Percentiles rank a stretch among this genome's conserved stretches.
Evolutionary conservation across 2,888 invertebrate species (phyloP).

Genomic region (Aromia moschata): DNA sequence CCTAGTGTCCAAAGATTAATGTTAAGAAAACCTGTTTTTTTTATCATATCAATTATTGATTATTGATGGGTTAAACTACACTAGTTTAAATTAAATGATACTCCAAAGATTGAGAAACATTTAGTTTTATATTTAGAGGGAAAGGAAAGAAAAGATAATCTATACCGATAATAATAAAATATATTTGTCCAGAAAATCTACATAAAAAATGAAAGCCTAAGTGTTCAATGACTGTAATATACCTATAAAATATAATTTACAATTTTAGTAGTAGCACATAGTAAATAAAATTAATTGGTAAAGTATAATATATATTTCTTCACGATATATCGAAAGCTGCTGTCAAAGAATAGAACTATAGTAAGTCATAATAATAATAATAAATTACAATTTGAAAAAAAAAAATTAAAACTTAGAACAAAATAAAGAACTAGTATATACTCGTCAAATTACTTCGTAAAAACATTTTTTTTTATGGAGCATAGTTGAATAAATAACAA

Average conservation of each 20-base stretch:
- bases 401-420: conserved; percentile 29
- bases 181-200: conserved; percentile 57
- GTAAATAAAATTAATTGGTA: conserved; percentile 19
- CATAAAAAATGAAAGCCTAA: conserved; percentile 55
- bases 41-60: no score
- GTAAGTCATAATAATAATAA: conserved; percentile 35
- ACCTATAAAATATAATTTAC: conserved; percentile 44
- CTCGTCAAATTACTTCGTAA: conserved; percentile 48
- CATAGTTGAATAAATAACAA: conserved; percentile 46
- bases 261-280: conserved; percentile 36
- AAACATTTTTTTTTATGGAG: conserved; percentile 37
- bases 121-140: background rate
- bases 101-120: background rate
- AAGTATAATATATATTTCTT: conserved; percentile 16
- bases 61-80: no score
- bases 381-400: conserved; percentile 18
- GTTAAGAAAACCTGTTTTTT: no score
- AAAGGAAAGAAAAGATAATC: background rate
- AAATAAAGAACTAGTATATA: conserved; percentile 44
- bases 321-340: conserved; percentile 38
- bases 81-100: no score
- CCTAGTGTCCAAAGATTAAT: no score
- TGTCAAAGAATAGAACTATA: conserved; percentile 37
- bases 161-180: conserved; percentile 54
- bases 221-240: conserved; percentile 46